Evolutionary conservation across 2,888 invertebrate species (phyloP).

Genomic region (Xestia xanthographa): DNA sequence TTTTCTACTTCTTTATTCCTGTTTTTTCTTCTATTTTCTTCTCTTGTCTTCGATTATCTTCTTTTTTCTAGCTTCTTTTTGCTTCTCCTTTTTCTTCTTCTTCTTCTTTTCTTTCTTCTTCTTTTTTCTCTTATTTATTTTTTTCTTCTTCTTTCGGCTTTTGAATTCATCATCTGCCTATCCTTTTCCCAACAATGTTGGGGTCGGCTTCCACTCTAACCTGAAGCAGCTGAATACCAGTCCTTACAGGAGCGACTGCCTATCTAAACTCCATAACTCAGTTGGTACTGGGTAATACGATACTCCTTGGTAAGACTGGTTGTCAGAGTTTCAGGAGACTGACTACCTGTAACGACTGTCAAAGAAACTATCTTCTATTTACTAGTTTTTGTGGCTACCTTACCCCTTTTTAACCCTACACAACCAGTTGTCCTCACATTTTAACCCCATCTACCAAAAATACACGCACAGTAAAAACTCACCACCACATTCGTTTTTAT

Average conservation of each 20-base stretch:
- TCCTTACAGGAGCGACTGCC: not conserved
- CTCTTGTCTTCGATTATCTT: too few relatives aligned
- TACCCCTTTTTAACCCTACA: not conserved
- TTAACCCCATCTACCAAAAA: slow-evolving; percentile 26
- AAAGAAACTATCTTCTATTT: not conserved
- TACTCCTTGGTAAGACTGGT: not conserved
- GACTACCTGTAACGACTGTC: not conserved
- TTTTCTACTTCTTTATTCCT: too few relatives aligned
- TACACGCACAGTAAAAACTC: slow-evolving; percentile 7
- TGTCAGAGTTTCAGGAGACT: not conserved
- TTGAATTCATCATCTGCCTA: not conserved
- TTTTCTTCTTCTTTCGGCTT: too few relatives aligned
- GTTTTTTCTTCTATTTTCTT: too few relatives aligned
- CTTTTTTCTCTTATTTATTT: too few relatives aligned
- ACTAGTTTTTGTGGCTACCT: not conserved
- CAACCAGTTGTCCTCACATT: not conserved
- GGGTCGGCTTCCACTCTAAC: not conserved
- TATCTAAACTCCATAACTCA: not conserved
- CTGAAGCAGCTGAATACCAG: not conserved
- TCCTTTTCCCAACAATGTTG: not conserved
- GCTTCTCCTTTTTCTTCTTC: too few relatives aligned
- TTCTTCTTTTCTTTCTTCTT: too few relatives aligned
- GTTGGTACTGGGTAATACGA: not conserved
- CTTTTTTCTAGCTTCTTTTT: too few relatives aligned
- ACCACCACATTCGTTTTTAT: slow-evolving; percentile 23